Conservation (phyloP, 2,113 vertebrate species). For the Oncorhynchus masou region DNA sequence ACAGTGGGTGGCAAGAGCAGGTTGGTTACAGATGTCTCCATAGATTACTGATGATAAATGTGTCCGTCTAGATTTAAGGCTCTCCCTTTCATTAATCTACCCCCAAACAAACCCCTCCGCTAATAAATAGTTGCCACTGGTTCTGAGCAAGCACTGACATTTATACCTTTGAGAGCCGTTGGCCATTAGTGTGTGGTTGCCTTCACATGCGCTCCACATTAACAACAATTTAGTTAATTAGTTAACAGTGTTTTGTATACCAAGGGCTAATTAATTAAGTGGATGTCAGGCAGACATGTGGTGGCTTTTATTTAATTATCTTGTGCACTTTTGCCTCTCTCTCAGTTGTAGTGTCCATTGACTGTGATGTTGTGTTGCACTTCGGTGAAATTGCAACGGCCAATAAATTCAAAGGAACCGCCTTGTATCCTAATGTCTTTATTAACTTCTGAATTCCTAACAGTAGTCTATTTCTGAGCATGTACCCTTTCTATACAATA, state of each 20-base stretch:
- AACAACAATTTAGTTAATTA: conserved; percentile 71
- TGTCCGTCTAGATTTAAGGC: too few species aligned
- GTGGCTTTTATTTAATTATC: conserved; percentile 57
- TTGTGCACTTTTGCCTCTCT: conserved; percentile 29
- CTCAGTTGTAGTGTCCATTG: neutral
- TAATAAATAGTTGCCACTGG: conserved; percentile 27
- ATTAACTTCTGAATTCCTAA: neutral
- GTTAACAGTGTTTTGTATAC: conserved; percentile 62
- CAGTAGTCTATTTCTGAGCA: conserved; percentile 4
- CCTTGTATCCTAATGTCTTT: neutral
- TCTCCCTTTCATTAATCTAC: neutral
- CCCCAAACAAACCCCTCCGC: neutral
- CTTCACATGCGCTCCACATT: conserved; percentile 49
- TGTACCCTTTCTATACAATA: conserved; percentile 18
- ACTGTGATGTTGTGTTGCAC: conserved; percentile 13
- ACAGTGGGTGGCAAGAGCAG: neutral
- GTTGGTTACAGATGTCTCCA: conserved; percentile 6
- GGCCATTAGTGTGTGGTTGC: conserved; percentile 45
- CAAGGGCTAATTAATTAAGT: conserved; percentile 63
- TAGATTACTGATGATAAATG: conserved; percentile 16
- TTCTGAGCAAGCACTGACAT: conserved; percentile 23
- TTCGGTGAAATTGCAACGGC: conserved; percentile 5
- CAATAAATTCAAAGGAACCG: neutral
- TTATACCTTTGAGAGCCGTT: conserved; percentile 24
- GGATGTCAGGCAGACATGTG: conserved; percentile 53